These are phyloP conservation scores for Axis porcinus DNA, from an alignment of 2,113 vertebrate genomes.

Conservation along the genomic window DNA sequence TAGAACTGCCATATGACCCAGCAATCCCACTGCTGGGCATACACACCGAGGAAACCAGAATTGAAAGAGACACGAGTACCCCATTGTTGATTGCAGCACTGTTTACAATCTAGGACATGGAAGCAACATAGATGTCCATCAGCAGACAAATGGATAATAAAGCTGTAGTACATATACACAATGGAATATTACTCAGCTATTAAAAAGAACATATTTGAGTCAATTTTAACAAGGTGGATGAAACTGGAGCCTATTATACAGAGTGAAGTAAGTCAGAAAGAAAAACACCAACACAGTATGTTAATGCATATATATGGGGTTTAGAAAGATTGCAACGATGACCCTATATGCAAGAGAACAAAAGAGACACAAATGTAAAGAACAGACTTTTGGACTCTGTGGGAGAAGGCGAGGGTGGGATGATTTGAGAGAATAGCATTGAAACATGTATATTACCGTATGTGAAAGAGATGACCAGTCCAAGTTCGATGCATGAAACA, in stretches of 20 bases:
- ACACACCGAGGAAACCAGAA: background rate
- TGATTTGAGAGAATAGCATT: background rate
- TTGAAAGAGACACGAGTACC: background rate
- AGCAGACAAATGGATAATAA: background rate
- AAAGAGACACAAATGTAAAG: background rate
- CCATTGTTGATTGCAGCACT: rapidly evolving
- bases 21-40: background rate
- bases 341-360: background rate
- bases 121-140: background rate
- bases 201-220: background rate
- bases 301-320: background rate
- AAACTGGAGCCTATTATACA: background rate
- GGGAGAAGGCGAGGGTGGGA: background rate
- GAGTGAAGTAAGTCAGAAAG: background rate
- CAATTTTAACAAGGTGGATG: background rate
- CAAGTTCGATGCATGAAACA: background rate
- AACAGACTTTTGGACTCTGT: background rate
- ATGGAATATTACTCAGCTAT: background rate
- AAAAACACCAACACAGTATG: background rate
- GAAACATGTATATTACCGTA: background rate
- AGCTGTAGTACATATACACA: background rate
- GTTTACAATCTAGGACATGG: background rate
- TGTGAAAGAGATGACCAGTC: background rate
- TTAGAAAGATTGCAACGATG: background rate
- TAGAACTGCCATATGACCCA: background rate